Conservation (phyloP, 2,113 vertebrate genomes). For the Aspidoscelis tigris region DNA sequence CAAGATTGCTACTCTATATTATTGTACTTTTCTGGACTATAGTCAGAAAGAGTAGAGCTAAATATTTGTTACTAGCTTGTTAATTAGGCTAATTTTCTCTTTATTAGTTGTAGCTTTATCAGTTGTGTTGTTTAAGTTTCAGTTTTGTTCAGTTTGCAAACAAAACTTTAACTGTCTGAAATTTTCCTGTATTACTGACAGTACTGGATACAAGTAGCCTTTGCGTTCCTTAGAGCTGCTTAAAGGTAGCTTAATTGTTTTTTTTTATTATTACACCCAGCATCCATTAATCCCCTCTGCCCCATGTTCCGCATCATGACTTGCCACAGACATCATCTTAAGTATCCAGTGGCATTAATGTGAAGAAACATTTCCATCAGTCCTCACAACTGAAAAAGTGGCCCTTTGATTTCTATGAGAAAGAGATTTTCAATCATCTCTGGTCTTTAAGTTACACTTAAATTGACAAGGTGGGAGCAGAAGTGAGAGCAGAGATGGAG, state of each 20-base stretch:
- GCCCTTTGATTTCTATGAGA: slow-evolving; percentile 57
- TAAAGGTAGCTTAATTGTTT: slow-evolving; percentile 47
- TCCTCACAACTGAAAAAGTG: slow-evolving; percentile 61
- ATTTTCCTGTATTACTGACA: slow-evolving; percentile 51
- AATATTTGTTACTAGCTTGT: slow-evolving; percentile 3
- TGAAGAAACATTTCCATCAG: slow-evolving; percentile 59
- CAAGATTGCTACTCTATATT: background rate
- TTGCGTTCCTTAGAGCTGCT: slow-evolving; percentile 42
- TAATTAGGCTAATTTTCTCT: slow-evolving; percentile 16
- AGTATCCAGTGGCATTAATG: slow-evolving; percentile 42
- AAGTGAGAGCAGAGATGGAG: slow-evolving; percentile 69
- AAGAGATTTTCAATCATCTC: slow-evolving; percentile 56
- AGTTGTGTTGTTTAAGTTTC: slow-evolving; percentile 16
- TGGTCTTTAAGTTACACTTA: slow-evolving; percentile 65
- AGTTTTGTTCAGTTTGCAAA: background rate
- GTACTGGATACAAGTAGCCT: slow-evolving; percentile 48
- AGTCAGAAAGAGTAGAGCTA: slow-evolving; percentile 31
- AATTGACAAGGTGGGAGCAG: slow-evolving; percentile 59
- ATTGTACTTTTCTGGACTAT: background rate
- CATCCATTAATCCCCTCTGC: slow-evolving; percentile 35
- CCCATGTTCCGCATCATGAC: slow-evolving; percentile 18
- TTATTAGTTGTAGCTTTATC: slow-evolving; percentile 15
- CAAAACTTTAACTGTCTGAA: slow-evolving; percentile 24
- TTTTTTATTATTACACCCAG: slow-evolving; percentile 34
- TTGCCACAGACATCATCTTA: slow-evolving; percentile 41